Evolutionary conservation across 2,888 invertebrate genomes (phyloP).

Genomic region (Oligia strigilis): DNA sequence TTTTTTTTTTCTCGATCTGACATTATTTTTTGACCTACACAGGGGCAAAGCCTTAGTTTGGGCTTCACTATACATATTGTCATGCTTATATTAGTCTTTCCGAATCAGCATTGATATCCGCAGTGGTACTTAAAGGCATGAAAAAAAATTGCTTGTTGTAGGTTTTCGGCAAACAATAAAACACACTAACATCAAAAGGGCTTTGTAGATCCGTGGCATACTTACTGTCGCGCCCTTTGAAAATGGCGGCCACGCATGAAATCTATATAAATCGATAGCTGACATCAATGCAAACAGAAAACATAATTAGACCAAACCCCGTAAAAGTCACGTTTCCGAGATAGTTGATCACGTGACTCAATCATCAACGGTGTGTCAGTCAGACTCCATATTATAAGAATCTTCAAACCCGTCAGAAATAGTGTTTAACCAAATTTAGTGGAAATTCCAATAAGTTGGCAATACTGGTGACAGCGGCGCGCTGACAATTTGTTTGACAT

Average conservation of each 20-base stretch:
- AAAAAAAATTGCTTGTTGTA: not conserved
- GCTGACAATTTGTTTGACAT: constrained; percentile 20
- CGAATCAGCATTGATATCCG: not conserved
- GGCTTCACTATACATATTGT: not conserved
- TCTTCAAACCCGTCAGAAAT: not conserved
- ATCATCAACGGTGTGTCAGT: not conserved
- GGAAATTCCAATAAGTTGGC: not conserved
- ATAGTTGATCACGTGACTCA: not conserved
- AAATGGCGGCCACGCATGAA: not conserved
- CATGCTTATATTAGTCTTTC: not conserved
- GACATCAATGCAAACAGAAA: not conserved
- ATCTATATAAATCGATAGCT: not conserved
- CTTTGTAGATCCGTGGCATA: not conserved
- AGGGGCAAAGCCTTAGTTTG: not conserved
- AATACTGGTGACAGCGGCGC: not conserved
- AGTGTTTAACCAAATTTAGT: not conserved
- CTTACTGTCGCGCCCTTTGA: not conserved
- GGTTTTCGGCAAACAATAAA: not conserved
- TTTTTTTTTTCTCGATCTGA: not conserved
- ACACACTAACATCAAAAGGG: not conserved
- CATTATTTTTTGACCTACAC: not conserved
- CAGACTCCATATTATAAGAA: not conserved
- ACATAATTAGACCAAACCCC: not conserved
- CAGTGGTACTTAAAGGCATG: not conserved
- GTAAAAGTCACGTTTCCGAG: not conserved